Evolutionary conservation across 2,888 invertebrate genomes (phyloP).

Genomic region (Pyrrhia umbra): DNA sequence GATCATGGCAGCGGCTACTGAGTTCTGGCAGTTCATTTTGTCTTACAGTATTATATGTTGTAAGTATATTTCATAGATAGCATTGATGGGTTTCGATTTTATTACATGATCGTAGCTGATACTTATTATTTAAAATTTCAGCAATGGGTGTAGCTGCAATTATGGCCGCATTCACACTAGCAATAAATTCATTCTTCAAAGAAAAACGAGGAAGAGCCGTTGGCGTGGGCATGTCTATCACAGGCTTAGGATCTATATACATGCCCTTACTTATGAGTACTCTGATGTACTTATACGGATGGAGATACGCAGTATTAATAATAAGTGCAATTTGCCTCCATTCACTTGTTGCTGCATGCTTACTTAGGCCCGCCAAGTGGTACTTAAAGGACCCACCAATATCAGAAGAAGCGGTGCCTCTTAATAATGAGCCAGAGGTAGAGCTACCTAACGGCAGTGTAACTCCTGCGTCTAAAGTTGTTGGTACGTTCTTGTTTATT

Average conservation of each 20-base stretch:
- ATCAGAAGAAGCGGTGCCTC: constrained; percentile 77
- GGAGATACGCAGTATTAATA: constrained; percentile 91
- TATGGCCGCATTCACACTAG: constrained; percentile 91
- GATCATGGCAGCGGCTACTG: constrained; percentile 89
- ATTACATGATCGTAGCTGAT: constrained; percentile 10
- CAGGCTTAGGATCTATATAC: constrained; percentile 92
- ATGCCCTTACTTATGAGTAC: constrained; percentile 91
- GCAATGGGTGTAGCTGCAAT: constrained; percentile 91
- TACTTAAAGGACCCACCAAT: constrained; percentile 86
- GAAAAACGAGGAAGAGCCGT: constrained; percentile 91
- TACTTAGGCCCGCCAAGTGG: constrained; percentile 93
- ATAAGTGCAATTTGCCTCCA: constrained; percentile 91
- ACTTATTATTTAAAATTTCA: constrained; percentile 82
- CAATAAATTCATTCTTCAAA: constrained; percentile 92
- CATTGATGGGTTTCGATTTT: constrained; percentile 55
- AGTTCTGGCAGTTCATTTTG: constrained; percentile 90
- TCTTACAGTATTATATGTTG: constrained; percentile 93
- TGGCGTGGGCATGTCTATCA: constrained; percentile 91
- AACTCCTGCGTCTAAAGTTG: constrained; percentile 73
- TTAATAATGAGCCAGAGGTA: constrained; percentile 74
- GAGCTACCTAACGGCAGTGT: constrained; percentile 79
- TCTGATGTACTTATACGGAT: constrained; percentile 89
- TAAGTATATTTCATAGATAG: constrained; percentile 87
- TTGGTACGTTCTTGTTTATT: constrained; percentile 62
- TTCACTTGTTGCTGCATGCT: constrained; percentile 89